phyloP scores from a whole-genome alignment of 30 jellyfish, hydroid and myxozoan genomes.

The Aurelia coerulea region DNA sequence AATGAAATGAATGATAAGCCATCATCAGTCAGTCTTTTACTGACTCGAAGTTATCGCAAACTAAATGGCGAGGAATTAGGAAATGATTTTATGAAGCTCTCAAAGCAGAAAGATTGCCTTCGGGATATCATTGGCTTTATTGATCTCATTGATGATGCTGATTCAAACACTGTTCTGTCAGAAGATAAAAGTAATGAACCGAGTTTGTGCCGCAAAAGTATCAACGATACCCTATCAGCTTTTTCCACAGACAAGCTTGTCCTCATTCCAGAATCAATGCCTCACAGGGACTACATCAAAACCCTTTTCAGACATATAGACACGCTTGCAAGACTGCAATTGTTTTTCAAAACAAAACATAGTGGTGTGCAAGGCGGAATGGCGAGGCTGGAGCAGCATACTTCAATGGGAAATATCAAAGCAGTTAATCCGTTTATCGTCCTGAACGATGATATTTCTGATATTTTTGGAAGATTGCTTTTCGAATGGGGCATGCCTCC shows the following conservation, averaged over 20 bases:
- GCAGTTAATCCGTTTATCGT: conserved; percentile 89
- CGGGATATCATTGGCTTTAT: conserved; percentile 22
- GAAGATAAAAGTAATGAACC: conserved; percentile 52
- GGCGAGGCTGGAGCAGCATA: conserved; percentile 41
- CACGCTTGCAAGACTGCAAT: conserved; percentile 84
- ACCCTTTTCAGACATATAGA: conserved; percentile 77
- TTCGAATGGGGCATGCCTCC: conserved; percentile 94
- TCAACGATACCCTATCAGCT: conserved; percentile 53
- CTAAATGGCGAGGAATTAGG: conserved; percentile 39
- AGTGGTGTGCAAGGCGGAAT: conserved; percentile 10
- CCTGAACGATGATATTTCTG: conserved; percentile 77
- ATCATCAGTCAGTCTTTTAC: conserved; percentile 46
- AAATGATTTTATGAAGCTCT: conserved; percentile 9
- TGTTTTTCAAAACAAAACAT: conserved; percentile 55
- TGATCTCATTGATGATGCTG: conserved; percentile 10
- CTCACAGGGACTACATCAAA: conserved; percentile 74
- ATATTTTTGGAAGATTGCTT: conserved; percentile 77
- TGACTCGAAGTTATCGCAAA: conserved; percentile 45
- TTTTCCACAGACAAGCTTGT: conserved; percentile 52
- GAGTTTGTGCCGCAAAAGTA: conserved; percentile 42
- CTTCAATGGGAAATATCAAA: conserved; percentile 56
- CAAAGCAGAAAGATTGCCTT: conserved; percentile 35
- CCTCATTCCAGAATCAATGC: conserved; percentile 32
- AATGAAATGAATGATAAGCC: conserved; percentile 30
- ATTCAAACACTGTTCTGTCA: conserved; percentile 5